These are phyloP conservation scores for Plectrocnemia conspersa DNA, from an alignment of 1,140 invertebrate genomes.

Conservation along the genomic window DNA sequence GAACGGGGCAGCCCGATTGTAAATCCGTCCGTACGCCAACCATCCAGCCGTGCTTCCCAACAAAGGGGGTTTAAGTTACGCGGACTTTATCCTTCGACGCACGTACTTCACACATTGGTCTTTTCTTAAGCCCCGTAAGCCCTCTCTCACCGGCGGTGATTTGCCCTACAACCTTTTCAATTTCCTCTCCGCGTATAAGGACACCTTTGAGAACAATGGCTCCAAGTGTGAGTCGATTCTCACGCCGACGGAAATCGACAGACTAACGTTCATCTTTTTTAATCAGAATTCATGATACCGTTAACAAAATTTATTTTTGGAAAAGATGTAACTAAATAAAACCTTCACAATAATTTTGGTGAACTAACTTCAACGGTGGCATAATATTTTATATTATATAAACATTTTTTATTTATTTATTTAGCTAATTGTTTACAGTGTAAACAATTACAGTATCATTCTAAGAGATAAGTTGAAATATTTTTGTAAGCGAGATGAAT, in stretches of 20 bases:
- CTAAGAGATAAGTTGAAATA: too few relatives aligned
- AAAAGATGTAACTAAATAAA: too few relatives aligned
- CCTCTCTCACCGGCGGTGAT: neutral
- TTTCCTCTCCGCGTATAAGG: constrained; percentile 19
- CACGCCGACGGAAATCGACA: too few relatives aligned
- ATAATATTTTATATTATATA: too few relatives aligned
- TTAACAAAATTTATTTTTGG: too few relatives aligned
- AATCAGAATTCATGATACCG: too few relatives aligned
- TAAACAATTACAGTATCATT: too few relatives aligned
- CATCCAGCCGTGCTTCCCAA: constrained; percentile 11
- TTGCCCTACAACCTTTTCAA: constrained; percentile 24
- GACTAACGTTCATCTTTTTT: too few relatives aligned
- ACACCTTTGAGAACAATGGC: neutral
- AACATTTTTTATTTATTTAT: too few relatives aligned
- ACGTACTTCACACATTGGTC: constrained; percentile 7
- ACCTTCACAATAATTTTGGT: too few relatives aligned
- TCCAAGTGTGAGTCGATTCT: neutral
- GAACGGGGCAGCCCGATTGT: constrained; percentile 1
- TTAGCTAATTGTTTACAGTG: too few relatives aligned
- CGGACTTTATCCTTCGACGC: constrained; percentile 4
- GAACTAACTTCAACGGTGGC: neutral
- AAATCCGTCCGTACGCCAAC: constrained; percentile 23
- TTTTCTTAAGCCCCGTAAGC: neutral
- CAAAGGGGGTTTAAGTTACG: constrained; percentile 11
- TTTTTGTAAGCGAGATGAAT: too few relatives aligned